Evolutionary conservation across 1,140 invertebrate genomes (phyloP), one percentile per base, ranked within the genome.

Genomic region (Epicauta chinensis): DNA sequence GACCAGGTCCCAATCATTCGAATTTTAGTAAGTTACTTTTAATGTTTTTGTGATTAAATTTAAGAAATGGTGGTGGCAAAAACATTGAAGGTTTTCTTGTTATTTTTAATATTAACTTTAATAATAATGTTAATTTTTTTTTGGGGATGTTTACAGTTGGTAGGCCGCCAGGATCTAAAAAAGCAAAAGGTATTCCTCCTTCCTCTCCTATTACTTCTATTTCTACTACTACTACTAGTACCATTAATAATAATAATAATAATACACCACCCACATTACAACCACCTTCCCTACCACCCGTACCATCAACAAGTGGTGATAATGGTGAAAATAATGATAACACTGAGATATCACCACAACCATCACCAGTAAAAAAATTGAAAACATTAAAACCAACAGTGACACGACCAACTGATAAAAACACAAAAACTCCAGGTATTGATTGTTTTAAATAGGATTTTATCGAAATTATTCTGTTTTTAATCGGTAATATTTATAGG

Each of bases 81-180:
- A 44, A 44, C 41, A 44, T 32, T 32, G 23, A 44, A 44, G 30
- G 30, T 44, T 30, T 31, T 43, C 10, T 40, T 40, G 0, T 14
- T 40, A 11, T 1, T 23, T 5, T 23, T 23, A 23, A 23, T 23
- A 34, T 34, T 1, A 1, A 34, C 3, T 7, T n/a, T 34, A n/a
- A n/a, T n/a, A n/a, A n/a, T n/a, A n/a, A n/a, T n/a, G n/a, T n/a
- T 5, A 12, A 12, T 34, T 34, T 34, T 34, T 34, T n/a, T n/a
- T n/a, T n/a, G n/a, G 10, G 3, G 11, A n/a, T 49, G 56, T 65
- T 64, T 51, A 47, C 59, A 64, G 68, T 73, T 53, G 75, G 75
- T 36, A 64, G 73, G 47, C 73, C 73, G 7, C 64, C 74, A 0
- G 76, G 70, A 39, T 53, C 68, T 12, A n/a, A n/a, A 71, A 69